phyloP scores from a whole-genome alignment of 92 coral and sea anemone species.

The Epizoanthus rinbou region DNA sequence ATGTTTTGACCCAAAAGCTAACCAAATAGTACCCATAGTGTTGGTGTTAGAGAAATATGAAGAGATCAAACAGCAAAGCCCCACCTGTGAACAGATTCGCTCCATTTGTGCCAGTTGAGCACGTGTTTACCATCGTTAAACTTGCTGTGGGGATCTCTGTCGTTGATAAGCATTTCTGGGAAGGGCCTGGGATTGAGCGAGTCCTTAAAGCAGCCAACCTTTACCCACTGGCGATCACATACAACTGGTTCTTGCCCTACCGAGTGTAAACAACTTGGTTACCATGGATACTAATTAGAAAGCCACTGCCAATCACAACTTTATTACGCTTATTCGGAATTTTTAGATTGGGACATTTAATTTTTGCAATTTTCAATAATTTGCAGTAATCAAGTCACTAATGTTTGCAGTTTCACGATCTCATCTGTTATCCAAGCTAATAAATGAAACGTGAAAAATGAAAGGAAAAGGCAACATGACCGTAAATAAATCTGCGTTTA shows the following conservation, averaged over 20 bases:
- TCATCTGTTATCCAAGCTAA: too few species aligned
- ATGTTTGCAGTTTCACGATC: too few species aligned
- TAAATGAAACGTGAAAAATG: too few species aligned
- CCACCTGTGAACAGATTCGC: constrained; percentile 39
- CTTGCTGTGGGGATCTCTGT: constrained; percentile 58
- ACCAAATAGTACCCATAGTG: too few species aligned
- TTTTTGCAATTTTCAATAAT: too few species aligned
- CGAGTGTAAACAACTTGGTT: not conserved
- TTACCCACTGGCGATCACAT: constrained; percentile 48
- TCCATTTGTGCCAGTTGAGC: constrained; percentile 41
- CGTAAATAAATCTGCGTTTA: too few species aligned
- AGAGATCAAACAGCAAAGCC: too few species aligned
- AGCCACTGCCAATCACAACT: not conserved
- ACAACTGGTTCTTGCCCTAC: constrained; percentile 33
- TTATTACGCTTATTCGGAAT: not conserved
- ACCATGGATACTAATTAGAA: not conserved
- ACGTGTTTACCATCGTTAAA: constrained; percentile 35
- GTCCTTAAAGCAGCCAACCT: constrained; percentile 62
- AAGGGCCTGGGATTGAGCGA: constrained; percentile 64
- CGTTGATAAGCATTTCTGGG: constrained; percentile 49
- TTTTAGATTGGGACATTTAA: too few species aligned
- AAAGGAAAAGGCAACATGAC: too few species aligned
- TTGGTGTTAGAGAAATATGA: too few species aligned
- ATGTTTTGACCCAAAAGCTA: too few species aligned
- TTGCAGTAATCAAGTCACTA: too few species aligned